Conservation (phyloP, 2,797 vertebrate genomes). For the Decapterus maruadsi region DNA sequence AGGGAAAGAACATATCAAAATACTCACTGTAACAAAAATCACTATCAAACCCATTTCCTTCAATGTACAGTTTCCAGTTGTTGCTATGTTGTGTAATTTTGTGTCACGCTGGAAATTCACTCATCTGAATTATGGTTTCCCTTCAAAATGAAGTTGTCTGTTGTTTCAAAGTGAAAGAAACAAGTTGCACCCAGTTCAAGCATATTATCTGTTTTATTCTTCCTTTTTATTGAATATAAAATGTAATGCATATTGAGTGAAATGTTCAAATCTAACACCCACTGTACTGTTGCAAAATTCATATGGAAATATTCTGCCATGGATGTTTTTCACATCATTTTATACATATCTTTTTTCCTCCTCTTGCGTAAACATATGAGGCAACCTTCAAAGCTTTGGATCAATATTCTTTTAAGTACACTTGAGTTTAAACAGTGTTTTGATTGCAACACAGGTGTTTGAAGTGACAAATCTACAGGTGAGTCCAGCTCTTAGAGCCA, state of each 20-base stretch:
- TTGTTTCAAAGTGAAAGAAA: conserved; percentile 4
- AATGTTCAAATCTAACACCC: conserved; percentile 5
- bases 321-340: neutral
- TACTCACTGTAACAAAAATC: neutral
- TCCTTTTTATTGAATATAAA: conserved; percentile 27
- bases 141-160: neutral
- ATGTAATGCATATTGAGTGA: conserved; percentile 23
- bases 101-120: neutral
- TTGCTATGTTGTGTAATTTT: neutral
- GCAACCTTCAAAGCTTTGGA: neutral
- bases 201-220: neutral
- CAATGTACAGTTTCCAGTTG: conserved; percentile 1
- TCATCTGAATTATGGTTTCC: neutral
- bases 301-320: neutral
- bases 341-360: neutral
- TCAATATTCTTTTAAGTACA: neutral
- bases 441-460: neutral
- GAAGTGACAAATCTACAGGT: neutral
- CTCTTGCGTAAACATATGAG: neutral
- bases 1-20: conserved; percentile 11
- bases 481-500: too few species aligned
- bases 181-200: neutral
- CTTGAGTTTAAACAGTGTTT: neutral
- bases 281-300: neutral
- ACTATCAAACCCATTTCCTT: neutral